Conservation (phyloP, 2,113 vertebrate species). For the Varanus komodoensis region DNA sequence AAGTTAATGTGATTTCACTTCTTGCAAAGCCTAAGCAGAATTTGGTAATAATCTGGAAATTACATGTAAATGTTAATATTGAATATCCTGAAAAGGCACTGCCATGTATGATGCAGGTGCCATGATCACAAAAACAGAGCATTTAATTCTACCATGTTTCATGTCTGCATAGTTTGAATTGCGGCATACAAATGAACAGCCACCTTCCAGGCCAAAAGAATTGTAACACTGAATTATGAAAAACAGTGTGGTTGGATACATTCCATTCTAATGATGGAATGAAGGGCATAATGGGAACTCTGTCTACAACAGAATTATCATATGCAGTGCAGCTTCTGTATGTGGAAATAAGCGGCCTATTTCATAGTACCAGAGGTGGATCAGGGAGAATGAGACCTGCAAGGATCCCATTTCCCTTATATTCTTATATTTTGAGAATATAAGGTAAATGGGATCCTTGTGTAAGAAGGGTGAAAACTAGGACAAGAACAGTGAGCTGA, state of each 20-base stretch:
- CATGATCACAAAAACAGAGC: slow-evolving; percentile 1
- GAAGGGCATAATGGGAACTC: neutral
- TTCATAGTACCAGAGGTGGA: neutral
- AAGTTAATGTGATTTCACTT: slow-evolving; percentile 32
- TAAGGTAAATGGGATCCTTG: neutral
- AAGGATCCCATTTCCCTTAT: too few relatives aligned
- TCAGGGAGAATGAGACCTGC: neutral
- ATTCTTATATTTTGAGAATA: neutral
- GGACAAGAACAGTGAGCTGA: neutral
- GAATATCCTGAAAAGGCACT: neutral
- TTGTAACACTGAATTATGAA: neutral
- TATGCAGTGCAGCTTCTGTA: neutral
- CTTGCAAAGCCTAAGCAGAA: slow-evolving; percentile 35
- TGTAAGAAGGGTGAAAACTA: neutral
- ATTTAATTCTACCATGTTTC: slow-evolving; percentile 7
- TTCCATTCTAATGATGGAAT: neutral
- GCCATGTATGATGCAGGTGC: slow-evolving; percentile 31
- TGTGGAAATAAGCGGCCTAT: neutral
- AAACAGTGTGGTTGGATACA: neutral
- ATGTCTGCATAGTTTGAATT: neutral
- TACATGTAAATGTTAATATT: slow-evolving; percentile 11
- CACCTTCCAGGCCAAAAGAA: neutral
- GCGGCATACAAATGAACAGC: neutral
- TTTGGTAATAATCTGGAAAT: neutral
- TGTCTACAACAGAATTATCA: neutral